Base-by-base conservation (phyloP, 1,140 invertebrate genomes). In the Solenopsis fugax region DNA sequence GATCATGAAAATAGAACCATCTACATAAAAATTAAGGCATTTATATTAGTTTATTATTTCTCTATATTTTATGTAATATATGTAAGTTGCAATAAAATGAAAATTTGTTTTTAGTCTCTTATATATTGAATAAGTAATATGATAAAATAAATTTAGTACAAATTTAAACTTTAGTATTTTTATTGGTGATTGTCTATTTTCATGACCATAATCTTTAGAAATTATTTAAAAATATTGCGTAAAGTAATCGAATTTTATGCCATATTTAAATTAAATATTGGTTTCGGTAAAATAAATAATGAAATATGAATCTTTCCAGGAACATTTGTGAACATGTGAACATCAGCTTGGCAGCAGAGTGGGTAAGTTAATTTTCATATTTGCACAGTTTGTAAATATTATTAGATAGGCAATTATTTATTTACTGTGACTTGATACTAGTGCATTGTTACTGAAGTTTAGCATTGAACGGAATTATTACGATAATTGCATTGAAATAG, bases 401-500 rank as follows among this genome's bases (percentile, higher is more conserved):
- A n/a, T n/a, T n/a, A 72, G 29, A 29, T 58, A 56, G 4, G 5
- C 52, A 18, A 24, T 56, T 41, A 56, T 56, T 54, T 56, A 37
- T 56, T 58, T 58, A n/a, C 3, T 34, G 10, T 75, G 69, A 73
- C 3, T 21, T 41, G 12, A 54, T 54, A 52, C 37, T 5, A 18
- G 5, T 37, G 9, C 12, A 73, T 37, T 54, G 48, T 4, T 18
- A 73, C 10, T 72, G 13, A 24, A 71, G 9, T 56, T 73, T 21
- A 2, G 9, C 3, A 37, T 13, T 21, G 10, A 75, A 0, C 9
- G 16, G 18, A 56, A n/a, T n/a, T 37, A 12, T 73, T 73, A 54
- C 4, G 71, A 54, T 6, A 56, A 56, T 56, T 56, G 29, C n/a
- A n/a, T 24, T 37, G n/a, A 73, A 75, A 75, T 37, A 21, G 50